Base-by-base conservation (phyloP, 2,113 vertebrate genomes). In the Willisornis vidua region DNA sequence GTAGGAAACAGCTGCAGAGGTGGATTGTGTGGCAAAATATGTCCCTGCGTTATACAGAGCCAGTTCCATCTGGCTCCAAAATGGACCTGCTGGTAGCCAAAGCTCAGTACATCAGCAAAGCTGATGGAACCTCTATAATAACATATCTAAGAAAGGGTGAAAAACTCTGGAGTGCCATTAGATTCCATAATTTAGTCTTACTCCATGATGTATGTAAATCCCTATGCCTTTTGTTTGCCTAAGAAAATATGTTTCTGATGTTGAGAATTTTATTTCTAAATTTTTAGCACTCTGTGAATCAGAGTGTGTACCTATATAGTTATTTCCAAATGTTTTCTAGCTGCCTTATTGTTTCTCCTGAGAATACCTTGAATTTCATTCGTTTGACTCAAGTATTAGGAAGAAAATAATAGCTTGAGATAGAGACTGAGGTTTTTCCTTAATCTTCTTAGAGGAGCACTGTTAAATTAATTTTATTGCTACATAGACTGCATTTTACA, bases 81-180 rank as follows among this genome's bases (percentile, higher is more conserved):
- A 28, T 1, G 2, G 17, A 52, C 7, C 23, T n/a, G 8, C 12
- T 43, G 4, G 11, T 46, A 57, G 12, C 12, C 28, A 51, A 74
- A 66, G 19, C 7, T n/a, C 22, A 83, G 35, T 9, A 19, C 51
- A 43, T 22, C 33, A n/a, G 14, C 5, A 28, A 87, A 45, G 7
- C 18, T 63, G 9, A 9, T 43, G 26, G 14, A 22, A 14, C 6
- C 11, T 76, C 29, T 18, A 3, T 15, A 9, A 28, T 14, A 45
- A 28, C 3, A 9, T 13, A 25, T 29, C 31, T 58, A 62, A 45
- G 7, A 81, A 66, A 52, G 9, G 11, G 4, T 16, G 25, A 76
- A 91, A 55, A 82, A 43, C 0, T 14, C 26, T 12, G 5, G 1
- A 1, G 29, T 37, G 12, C 2, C 16, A 4, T 12, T 48, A 35